Evolutionary conservation across 2,797 vertebrate genomes (phyloP).

Genomic region (Vespertilio murinus): DNA sequence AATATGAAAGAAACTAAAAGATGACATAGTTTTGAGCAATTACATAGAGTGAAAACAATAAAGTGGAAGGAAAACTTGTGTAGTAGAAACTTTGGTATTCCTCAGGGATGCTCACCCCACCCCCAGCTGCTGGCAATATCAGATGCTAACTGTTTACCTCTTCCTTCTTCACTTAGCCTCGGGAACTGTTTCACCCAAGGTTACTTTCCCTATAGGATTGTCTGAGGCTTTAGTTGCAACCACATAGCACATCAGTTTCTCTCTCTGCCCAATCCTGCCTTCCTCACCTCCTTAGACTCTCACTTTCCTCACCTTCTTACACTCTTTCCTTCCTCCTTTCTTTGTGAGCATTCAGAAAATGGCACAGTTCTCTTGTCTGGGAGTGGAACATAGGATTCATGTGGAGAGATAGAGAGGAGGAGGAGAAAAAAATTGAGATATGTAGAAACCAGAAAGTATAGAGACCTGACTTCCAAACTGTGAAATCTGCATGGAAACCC

Average conservation of each 20-base stretch:
- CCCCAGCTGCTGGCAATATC: neutral
- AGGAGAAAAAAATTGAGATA: neutral
- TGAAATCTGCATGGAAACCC: neutral
- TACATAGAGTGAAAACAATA: neutral
- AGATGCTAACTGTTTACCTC: neutral
- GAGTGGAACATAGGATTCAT: neutral
- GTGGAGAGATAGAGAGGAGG: neutral
- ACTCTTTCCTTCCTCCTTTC: neutral
- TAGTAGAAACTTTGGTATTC: neutral
- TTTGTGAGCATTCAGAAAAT: neutral
- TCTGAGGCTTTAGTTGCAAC: neutral
- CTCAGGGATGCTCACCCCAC: neutral
- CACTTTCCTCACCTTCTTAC: neutral
- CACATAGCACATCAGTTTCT: neutral
- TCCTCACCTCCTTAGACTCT: neutral
- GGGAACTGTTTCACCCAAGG: neutral
- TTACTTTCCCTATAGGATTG: neutral
- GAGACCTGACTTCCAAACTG: neutral
- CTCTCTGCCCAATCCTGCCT: neutral
- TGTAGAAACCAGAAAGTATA: neutral
- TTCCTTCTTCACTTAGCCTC: neutral
- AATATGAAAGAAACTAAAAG: constrained; percentile 33
- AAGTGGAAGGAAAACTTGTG: neutral
- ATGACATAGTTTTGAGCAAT: neutral
- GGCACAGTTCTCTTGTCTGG: neutral